Percentiles rank a stretch among this genome's conserved stretches.
phyloP scores from a whole-genome alignment of 2,888 invertebrate genomes.

The Aphrophora alni region DNA sequence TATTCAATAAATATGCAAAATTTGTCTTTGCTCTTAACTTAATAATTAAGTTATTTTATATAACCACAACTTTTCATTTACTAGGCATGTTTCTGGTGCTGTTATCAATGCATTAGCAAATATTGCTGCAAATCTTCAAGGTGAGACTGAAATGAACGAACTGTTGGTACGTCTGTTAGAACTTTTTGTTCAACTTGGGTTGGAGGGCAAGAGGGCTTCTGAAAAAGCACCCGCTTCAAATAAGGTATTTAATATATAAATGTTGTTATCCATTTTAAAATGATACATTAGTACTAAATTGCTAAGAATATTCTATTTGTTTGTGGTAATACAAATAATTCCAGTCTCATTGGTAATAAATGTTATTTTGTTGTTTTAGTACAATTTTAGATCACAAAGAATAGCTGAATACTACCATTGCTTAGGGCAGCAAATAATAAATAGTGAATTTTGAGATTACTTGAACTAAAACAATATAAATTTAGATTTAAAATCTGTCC shows the following conservation, averaged over 20 bases:
- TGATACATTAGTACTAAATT: not conserved
- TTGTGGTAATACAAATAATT: not conserved
- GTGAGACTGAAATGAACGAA: constrained; percentile 83
- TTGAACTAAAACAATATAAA: too few species aligned
- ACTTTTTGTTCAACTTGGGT: constrained; percentile 95
- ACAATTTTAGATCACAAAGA: too few species aligned
- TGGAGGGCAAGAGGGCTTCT: constrained; percentile 95
- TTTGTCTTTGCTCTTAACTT: too few species aligned
- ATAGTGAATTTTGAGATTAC: too few species aligned
- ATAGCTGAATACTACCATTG: too few species aligned
- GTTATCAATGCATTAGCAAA: constrained; percentile 97
- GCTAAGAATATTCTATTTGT: not conserved
- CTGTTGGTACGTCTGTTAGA: constrained; percentile 88
- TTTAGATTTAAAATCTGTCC: too few species aligned
- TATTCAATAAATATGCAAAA: too few species aligned
- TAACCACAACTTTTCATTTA: constrained; percentile 41
- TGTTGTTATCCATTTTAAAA: too few species aligned
- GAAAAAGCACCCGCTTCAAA: constrained; percentile 82
- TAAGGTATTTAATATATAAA: constrained; percentile 63
- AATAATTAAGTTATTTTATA: not conserved
- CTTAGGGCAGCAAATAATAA: too few species aligned
- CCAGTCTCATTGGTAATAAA: not conserved
- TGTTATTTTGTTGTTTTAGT: too few species aligned
- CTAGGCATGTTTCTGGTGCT: constrained; percentile 87
- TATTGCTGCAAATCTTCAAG: constrained; percentile 93